Evolutionary conservation across 2,888 invertebrate genomes (phyloP).

Genomic region (Tricholauxania praeusta): DNA sequence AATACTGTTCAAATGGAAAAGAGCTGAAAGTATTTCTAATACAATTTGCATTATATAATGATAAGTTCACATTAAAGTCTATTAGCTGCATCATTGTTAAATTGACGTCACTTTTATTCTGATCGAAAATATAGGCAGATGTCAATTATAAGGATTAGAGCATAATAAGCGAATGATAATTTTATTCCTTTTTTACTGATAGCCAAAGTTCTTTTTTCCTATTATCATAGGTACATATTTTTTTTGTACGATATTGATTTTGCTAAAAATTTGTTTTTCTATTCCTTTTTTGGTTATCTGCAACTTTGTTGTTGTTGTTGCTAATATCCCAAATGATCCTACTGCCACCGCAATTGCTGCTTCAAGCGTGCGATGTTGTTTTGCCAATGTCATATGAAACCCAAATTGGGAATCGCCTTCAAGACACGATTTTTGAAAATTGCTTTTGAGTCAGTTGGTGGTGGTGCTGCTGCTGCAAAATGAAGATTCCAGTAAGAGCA

Average conservation of each 20-base stretch:
- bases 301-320: conserved; percentile 36
- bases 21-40: too few relatives aligned
- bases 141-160: too few relatives aligned
- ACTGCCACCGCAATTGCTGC: conserved; percentile 18
- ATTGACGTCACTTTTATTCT: too few relatives aligned
- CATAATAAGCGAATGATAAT: too few relatives aligned
- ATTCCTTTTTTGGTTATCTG: conserved; percentile 34
- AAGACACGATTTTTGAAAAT: conserved; percentile 36
- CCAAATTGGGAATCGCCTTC: conserved; percentile 36
- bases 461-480: neutral
- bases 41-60: too few relatives aligned
- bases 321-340: conserved; percentile 23
- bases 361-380: neutral
- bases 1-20: too few relatives aligned
- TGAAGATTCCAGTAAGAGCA: neutral
- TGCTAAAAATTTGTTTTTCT: conserved; percentile 36
- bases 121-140: too few relatives aligned
- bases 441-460: conserved; percentile 18
- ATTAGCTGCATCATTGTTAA: too few relatives aligned
- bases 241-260: neutral
- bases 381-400: conserved; percentile 35
- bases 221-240: neutral
- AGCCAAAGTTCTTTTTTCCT: neutral
- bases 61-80: too few relatives aligned
- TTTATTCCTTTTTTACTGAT: too few relatives aligned